phyloP scores from a whole-genome alignment of 2,888 invertebrate species.

The Phoenoteleia sp. region DNA sequence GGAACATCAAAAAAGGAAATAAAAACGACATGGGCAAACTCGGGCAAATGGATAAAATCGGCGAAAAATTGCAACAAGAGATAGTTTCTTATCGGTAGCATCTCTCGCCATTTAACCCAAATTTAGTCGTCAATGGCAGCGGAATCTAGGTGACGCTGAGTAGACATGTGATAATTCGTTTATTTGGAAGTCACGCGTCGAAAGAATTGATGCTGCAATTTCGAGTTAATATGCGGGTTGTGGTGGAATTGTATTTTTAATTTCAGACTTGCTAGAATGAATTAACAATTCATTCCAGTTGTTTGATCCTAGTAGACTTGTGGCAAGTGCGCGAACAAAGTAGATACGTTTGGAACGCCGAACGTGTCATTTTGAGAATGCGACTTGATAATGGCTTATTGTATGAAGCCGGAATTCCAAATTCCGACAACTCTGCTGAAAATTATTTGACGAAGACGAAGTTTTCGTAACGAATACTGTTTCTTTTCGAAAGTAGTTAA shows the following conservation, averaged over 20 bases:
- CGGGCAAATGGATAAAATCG: neutral
- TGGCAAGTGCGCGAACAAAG: slow-evolving; percentile 49
- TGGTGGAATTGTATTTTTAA: slow-evolving; percentile 42
- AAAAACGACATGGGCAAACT: slow-evolving; percentile 39
- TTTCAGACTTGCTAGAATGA: slow-evolving; percentile 6
- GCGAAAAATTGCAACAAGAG: neutral
- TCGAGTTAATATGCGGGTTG: neutral
- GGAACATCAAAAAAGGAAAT: slow-evolving; percentile 21
- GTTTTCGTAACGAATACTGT: neutral
- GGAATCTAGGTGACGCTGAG: neutral
- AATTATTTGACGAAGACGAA: slow-evolving; percentile 21
- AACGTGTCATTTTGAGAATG: slow-evolving; percentile 54
- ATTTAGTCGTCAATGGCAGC: neutral
- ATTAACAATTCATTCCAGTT: slow-evolving; percentile 53
- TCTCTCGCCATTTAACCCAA: neutral
- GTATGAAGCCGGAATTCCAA: slow-evolving; percentile 34
- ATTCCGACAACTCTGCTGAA: slow-evolving; percentile 15
- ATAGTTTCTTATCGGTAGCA: neutral
- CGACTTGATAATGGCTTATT: slow-evolving; percentile 48
- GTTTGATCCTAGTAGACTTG: slow-evolving; percentile 56
- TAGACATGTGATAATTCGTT: slow-evolving; percentile 27
- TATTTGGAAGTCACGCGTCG: slow-evolving; percentile 53
- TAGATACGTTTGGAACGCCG: slow-evolving; percentile 42
- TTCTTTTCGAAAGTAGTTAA: no score
- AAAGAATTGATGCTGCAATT: neutral